A percentile compares a stretch with the other conserved stretches of the same genome.
phyloP scores from a whole-genome alignment of 2,113 vertebrate genomes.

The Prionailurus viverrinus region DNA sequence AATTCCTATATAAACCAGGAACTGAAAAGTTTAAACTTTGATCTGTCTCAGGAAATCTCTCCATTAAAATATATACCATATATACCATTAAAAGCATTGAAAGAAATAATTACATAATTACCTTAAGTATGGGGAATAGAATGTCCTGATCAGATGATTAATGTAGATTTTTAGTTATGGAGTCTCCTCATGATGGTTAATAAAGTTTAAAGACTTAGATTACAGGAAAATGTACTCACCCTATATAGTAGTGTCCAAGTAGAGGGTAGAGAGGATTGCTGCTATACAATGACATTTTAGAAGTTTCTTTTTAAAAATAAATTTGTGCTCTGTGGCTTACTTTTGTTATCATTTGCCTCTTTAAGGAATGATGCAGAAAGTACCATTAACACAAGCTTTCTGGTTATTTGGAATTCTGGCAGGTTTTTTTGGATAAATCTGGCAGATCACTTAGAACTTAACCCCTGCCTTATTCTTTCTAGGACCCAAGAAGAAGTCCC shows the following conservation, averaged over 20 bases:
- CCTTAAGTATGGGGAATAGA: conserved; percentile 14
- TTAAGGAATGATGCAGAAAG: background rate
- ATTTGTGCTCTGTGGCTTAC: background rate
- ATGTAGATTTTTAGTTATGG: background rate
- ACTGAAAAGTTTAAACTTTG: conserved; percentile 28
- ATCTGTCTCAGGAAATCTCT: background rate
- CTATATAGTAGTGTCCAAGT: background rate
- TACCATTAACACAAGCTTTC: background rate
- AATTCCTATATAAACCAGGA: background rate
- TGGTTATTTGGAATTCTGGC: conserved; percentile 43
- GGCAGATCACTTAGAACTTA: background rate
- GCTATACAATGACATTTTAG: background rate
- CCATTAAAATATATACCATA: no score
- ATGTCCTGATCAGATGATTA: conserved; percentile 15
- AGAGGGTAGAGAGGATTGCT: background rate
- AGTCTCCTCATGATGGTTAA: conserved; percentile 24
- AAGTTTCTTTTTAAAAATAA: conserved; percentile 48
- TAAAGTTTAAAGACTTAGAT: conserved; percentile 45
- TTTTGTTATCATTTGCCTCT: conserved; percentile 39
- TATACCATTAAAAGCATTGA: background rate
- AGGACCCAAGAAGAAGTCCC: background rate
- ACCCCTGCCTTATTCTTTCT: background rate
- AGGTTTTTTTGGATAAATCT: background rate
- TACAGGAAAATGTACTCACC: background rate
- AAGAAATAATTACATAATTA: background rate